Base-by-base conservation (phyloP, 2,113 vertebrate species). In the Butorides virescens region DNA sequence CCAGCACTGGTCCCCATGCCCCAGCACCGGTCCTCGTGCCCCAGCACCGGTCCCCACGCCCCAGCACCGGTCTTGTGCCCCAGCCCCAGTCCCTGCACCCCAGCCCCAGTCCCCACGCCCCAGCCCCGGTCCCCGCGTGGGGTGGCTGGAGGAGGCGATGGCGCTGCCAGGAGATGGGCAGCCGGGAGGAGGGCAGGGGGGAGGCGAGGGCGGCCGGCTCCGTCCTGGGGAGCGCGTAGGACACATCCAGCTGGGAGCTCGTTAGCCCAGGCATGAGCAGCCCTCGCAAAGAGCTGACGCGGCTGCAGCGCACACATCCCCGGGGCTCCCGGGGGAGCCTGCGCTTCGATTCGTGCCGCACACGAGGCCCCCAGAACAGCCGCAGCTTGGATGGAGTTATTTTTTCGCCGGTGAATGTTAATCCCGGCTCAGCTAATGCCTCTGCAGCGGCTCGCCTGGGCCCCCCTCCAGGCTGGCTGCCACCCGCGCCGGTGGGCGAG, bases 231-330 rank as follows among this genome's bases (percentile, higher is more conserved):
- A 95, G 95, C 73, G 58, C 15, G 5, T 44, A 80, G 93, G 95
- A 86, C 82, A 78, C 67, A 9, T 92, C 93, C 93, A 86, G 92
- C 78, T 92, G 94, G 94, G 93, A 97, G 94, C 96, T 97, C 91
- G 94, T 97, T 96, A 96, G 93, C 95, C 88, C 36, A 93, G 90
- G 32, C 67, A 71, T 50, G 46, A 96, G 92, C 97, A 96, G 88
- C 82, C 92, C 76, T 92, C n/a, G 88, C 92, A 82, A 96, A 97
- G 86, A 92, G 96, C 96, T 97, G 96, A 97, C 37, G 79, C 16
- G 91, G 95, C 90, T 94, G 95, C 95, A 95, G 86, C 85, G 5
- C 90, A 50, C 91, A 66, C 90, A 80, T 97, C 93, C 82, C 47
- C 4, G 13, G 65, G 91, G 80, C 94, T 96, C 96, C 95, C 97